phyloP scores from a whole-genome alignment of 2,113 vertebrate species.

The Ictalurus furcatus region DNA sequence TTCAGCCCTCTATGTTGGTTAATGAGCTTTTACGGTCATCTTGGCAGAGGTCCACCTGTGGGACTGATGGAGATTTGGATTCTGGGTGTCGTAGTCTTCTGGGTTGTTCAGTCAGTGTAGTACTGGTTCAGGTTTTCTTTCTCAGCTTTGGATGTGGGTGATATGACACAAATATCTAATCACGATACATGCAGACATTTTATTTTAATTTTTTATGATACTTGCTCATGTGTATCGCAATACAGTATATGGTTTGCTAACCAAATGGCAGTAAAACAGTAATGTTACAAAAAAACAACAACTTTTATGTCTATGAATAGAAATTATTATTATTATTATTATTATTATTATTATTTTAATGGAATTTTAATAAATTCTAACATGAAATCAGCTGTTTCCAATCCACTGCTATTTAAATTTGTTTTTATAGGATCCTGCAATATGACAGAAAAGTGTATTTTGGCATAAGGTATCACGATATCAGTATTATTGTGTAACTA shows the following conservation, averaged over 20 bases:
- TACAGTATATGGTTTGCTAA: not conserved
- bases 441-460: not conserved
- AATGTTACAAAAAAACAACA: not conserved
- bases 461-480: not conserved
- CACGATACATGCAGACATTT: not conserved
- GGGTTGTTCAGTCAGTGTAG: not conserved
- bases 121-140: not conserved
- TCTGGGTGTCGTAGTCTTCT: not conserved
- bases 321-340: no score
- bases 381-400: no score
- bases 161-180: not conserved
- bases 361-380: no score
- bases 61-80: not conserved
- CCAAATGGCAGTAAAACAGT: not conserved
- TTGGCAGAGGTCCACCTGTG: slow-evolving; percentile 40
- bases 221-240: not conserved
- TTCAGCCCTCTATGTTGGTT: slow-evolving; percentile 29
- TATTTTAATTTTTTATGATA: no score
- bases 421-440: not conserved
- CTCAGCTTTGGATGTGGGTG: not conserved
- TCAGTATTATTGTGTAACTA: not conserved
- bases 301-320: not conserved
- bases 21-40: slow-evolving; percentile 28
- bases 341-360: no score
- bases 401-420: not conserved